These are phyloP conservation scores for Lanius ludovicianus DNA, from an alignment of 2,113 vertebrate genomes.

Conservation along the genomic window DNA sequence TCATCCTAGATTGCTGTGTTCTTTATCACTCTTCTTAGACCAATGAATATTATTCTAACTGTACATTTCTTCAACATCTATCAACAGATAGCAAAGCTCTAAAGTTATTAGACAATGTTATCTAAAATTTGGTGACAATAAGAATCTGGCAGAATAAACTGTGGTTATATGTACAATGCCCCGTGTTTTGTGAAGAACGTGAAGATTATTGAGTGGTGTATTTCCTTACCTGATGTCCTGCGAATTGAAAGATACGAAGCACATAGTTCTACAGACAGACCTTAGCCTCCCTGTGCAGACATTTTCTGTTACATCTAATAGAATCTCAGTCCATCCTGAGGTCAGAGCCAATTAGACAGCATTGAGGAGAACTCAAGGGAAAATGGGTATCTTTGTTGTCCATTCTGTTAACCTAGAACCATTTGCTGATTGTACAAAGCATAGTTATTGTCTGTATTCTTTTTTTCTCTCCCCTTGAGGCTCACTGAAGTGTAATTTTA, in stretches of 20 bases:
- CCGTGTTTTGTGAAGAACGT: constrained; percentile 72
- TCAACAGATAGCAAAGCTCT: constrained; percentile 74
- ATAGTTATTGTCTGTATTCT: background rate
- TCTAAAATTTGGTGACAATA: constrained; percentile 72
- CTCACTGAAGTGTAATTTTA: background rate
- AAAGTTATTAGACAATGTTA: constrained; percentile 78
- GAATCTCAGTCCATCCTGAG: background rate
- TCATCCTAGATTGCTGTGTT: background rate
- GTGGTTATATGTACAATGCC: constrained; percentile 65
- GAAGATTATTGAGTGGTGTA: background rate
- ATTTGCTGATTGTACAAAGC: background rate
- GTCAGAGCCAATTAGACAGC: background rate
- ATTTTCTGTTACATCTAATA: background rate
- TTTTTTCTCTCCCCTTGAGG: background rate
- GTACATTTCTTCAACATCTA: background rate
- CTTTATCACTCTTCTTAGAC: background rate
- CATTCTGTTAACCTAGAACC: background rate
- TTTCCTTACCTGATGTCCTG: background rate
- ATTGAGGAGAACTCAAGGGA: background rate
- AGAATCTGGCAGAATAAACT: background rate
- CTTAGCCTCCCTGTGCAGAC: background rate
- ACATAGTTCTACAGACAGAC: background rate
- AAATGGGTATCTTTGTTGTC: background rate
- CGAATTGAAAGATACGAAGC: background rate
- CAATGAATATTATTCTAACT: background rate